phyloP scores from a whole-genome alignment of 2,797 vertebrate species.

The Oreochromis mossambicus region DNA sequence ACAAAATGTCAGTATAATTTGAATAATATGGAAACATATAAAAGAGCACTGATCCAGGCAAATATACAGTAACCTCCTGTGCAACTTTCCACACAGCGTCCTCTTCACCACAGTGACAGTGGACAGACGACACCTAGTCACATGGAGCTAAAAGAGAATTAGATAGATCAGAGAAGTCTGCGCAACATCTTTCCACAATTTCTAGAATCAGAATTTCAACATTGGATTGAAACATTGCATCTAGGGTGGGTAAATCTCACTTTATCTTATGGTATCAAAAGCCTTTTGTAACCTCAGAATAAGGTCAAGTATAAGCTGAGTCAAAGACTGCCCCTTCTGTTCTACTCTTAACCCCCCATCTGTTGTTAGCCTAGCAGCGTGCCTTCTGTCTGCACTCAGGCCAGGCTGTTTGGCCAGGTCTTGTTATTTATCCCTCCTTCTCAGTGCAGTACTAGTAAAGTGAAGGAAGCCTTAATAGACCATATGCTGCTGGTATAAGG shows the following conservation, averaged over 20 bases:
- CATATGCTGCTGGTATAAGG: slow-evolving; percentile 48
- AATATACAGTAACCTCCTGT: background rate
- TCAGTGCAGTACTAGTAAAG: background rate
- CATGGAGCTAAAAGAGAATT: background rate
- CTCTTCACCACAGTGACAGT: background rate
- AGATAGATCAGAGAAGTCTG: background rate
- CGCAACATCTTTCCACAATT: background rate
- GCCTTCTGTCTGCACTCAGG: background rate
- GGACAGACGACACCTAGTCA: background rate
- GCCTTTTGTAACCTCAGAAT: background rate
- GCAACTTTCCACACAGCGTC: background rate
- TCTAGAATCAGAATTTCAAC: background rate
- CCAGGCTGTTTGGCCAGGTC: background rate
- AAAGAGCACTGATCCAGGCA: background rate
- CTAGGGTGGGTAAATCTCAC: background rate
- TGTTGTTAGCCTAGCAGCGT: background rate
- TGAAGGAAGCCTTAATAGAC: background rate
- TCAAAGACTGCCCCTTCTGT: background rate
- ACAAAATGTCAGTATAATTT: background rate
- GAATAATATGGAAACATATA: background rate
- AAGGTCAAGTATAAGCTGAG: slow-evolving; percentile 10
- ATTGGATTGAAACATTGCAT: background rate
- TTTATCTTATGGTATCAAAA: background rate
- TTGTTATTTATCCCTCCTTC: background rate
- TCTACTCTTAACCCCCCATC: background rate